phyloP scores from a whole-genome alignment of 2,113 vertebrate species.

The Atherinomorus stipes region DNA sequence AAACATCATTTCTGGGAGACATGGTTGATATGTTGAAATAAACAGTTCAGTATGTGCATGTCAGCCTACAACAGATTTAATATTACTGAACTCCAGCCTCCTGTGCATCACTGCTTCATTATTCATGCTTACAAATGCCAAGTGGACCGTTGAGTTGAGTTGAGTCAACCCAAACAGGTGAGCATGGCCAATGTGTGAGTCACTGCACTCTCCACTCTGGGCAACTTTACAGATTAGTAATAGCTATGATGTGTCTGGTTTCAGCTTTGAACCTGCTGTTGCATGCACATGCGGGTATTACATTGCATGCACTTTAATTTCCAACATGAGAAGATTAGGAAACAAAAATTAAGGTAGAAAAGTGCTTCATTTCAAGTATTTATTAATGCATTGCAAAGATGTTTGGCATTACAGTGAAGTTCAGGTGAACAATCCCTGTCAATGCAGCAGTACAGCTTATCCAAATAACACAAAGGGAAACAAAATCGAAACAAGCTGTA shows the following conservation, averaged over 20 bases:
- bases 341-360: background rate
- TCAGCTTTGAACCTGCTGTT: background rate
- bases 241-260: constrained; percentile 28
- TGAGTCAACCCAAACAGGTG: constrained; percentile 62
- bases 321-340: background rate
- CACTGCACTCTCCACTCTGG: constrained; percentile 41
- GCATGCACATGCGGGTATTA: background rate
- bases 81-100: constrained; percentile 34
- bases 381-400: background rate
- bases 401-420: background rate
- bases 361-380: background rate
- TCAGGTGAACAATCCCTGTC: background rate
- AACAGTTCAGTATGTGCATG: background rate
- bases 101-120: constrained; percentile 51
- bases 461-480: background rate
- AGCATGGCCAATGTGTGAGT: constrained; percentile 46
- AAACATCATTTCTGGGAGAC: background rate
- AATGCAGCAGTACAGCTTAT: background rate
- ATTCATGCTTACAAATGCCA: constrained; percentile 59
- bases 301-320: constrained; percentile 5
- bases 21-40: background rate
- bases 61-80: constrained; percentile 35
- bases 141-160: constrained; percentile 48
- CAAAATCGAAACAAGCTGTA: constrained; percentile 5
- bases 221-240: constrained; percentile 33